Evolutionary conservation across 2,888 invertebrate species (phyloP).

Genomic region (Unio pictorum): DNA sequence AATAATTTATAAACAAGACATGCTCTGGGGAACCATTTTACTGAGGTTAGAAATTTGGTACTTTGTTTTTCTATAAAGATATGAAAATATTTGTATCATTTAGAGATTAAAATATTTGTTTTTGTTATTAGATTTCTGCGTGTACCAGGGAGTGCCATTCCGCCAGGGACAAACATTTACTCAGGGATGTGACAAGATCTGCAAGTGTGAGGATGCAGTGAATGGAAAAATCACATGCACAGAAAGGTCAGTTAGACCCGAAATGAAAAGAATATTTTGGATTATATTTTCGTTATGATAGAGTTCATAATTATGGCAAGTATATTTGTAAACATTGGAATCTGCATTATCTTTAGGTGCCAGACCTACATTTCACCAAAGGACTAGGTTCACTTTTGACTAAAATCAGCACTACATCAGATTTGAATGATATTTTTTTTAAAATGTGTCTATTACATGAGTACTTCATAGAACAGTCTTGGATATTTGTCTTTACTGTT

Average conservation of each 20-base stretch:
- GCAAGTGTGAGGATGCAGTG: conserved; percentile 51
- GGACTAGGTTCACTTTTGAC: no score
- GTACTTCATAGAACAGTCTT: no score
- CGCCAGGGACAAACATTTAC: conserved; percentile 46
- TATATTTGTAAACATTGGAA: not conserved
- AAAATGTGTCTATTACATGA: no score
- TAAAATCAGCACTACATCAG: no score
- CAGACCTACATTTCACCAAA: no score
- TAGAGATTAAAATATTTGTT: not conserved
- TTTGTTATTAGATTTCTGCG: conserved; percentile 41
- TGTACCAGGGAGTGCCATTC: conserved; percentile 49
- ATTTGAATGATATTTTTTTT: no score
- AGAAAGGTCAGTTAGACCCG: conserved; percentile 37
- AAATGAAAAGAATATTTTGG: not conserved
- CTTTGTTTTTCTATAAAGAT: no score
- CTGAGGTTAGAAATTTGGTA: no score
- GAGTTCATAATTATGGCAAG: not conserved
- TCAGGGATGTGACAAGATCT: conserved; percentile 50
- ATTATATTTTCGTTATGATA: not conserved
- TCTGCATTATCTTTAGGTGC: not conserved
- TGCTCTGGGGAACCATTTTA: no score
- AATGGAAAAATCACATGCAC: conserved; percentile 46
- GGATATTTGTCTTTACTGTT: no score
- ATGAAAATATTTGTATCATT: no score
- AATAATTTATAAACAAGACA: no score